Evolutionary conservation across 2,888 invertebrate species (phyloP).

Genomic region (Aspidiotus rigidus): DNA sequence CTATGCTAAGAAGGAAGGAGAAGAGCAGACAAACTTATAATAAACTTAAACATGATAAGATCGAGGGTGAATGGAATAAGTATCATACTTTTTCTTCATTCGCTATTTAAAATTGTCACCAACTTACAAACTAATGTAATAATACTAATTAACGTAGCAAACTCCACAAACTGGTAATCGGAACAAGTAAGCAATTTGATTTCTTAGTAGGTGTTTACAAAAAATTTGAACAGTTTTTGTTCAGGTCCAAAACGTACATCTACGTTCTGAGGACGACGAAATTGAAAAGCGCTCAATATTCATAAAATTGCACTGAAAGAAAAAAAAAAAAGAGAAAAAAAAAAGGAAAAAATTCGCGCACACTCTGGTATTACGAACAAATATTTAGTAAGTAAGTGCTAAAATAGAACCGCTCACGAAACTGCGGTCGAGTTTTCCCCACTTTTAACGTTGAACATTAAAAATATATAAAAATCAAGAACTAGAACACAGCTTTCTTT

Average conservation of each 20-base stretch:
- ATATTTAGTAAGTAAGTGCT: neutral
- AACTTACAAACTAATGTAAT: no score
- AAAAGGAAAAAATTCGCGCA: neutral
- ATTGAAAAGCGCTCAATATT: neutral
- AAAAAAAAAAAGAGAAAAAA: neutral
- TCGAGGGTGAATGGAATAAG: no score
- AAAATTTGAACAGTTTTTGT: neutral
- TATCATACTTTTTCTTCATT: no score
- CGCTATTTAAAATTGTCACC: no score
- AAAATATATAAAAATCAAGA: conserved; percentile 3
- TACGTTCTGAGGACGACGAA: neutral
- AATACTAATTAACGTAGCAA: neutral
- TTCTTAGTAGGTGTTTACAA: neutral
- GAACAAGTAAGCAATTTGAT: neutral
- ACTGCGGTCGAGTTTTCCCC: no score
- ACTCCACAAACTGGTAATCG: neutral
- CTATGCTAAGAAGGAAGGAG: no score
- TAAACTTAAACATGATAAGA: no score
- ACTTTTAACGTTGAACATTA: neutral
- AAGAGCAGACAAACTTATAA: no score
- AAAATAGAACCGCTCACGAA: no score
- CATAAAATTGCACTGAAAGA: conserved; percentile 5
- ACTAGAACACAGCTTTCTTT: neutral
- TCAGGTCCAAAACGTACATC: neutral
- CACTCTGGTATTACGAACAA: neutral